Evolutionary conservation across 2,888 invertebrate genomes (phyloP), one percentile per base, ranked within the genome.

Genomic region (Xestia ashworthii): DNA sequence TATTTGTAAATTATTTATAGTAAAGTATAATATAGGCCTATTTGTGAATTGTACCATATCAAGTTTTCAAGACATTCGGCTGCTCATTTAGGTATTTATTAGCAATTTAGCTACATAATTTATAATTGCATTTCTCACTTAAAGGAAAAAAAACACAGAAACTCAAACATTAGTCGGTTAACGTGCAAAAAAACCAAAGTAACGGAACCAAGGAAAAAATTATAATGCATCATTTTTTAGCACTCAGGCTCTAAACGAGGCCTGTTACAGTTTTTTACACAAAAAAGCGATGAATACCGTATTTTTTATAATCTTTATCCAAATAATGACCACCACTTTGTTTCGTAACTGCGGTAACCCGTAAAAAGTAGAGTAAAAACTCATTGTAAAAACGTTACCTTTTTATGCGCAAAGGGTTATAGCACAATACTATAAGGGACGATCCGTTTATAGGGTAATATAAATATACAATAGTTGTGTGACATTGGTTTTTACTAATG

Each of bases 281-380:
- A 71, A 67, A 72, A 73, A 78, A 76, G 66, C 76, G 38, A 86
- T 82, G 84, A 85, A 81, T 80, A 82, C 88, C 84, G 85, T 91
- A 86, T 92, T 91, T 91, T 92, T 88, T 85, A 83, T 82, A 88
- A 89, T 87, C 83, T 80, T 88, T 76, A 84, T 80, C 80, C 64
- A 69, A 82, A 92, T 94, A 91, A 94, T 91, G 91, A 91, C 88
- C 90, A 89, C 85, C 89, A 92, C 92, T 90, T 93, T 96, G 95
- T 96, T 95, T 92, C 88, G 89, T 91, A 92, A 94, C 93, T 96
- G 96, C 90, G 96, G 96, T 96, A 87, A 91, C 88, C 84, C 81
- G 89, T 91, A 95, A 96, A 96, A 96, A 96, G 85, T 95, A 87
- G 94, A 95, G 95, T 95, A 96, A 95, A 95, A 96, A 95, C 89